phyloP scores from a whole-genome alignment of 1,140 invertebrate species.

The Plectrocnemia conspersa region DNA sequence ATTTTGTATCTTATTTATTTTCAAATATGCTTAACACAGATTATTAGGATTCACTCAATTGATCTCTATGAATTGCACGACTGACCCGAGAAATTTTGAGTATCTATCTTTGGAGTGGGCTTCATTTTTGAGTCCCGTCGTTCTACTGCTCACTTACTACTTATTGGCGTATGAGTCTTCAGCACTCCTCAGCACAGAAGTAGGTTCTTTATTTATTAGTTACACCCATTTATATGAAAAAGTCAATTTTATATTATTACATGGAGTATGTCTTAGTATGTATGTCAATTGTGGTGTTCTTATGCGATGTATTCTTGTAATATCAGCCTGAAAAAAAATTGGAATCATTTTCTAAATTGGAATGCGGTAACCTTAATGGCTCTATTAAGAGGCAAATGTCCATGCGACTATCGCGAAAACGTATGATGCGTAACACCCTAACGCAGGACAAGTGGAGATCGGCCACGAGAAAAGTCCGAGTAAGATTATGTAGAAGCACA shows the following conservation, averaged over 20 bases:
- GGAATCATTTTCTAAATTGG: conserved; percentile 53
- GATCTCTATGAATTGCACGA: conserved; percentile 51
- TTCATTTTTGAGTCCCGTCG: conserved; percentile 67
- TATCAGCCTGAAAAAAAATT: conserved; percentile 48
- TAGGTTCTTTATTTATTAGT: conserved; percentile 45
- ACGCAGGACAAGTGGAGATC: conserved; percentile 55
- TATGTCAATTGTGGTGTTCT: conserved; percentile 11
- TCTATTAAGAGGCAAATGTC: conserved; percentile 53
- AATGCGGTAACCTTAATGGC: conserved; percentile 53
- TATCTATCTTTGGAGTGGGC: conserved; percentile 61
- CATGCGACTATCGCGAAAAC: conserved; percentile 41
- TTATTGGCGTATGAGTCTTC: conserved; percentile 65
- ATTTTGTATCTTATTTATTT: no score
- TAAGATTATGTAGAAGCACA: conserved; percentile 44
- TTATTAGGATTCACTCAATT: conserved; percentile 65
- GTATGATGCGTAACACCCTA: conserved; percentile 35
- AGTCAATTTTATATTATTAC: conserved; percentile 24
- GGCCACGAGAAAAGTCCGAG: conserved; percentile 62
- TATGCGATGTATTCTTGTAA: conserved; percentile 11
- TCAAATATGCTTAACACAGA: no score
- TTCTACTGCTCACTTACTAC: conserved; percentile 71
- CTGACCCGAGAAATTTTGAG: conserved; percentile 58
- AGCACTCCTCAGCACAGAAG: conserved; percentile 64
- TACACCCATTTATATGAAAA: conserved; percentile 6
- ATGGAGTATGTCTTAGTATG: conserved; percentile 15